Percentiles rank a stretch among this genome's conserved stretches.
phyloP scores from a whole-genome alignment of 2,888 invertebrate species.

The Polydrusus cervinus region DNA sequence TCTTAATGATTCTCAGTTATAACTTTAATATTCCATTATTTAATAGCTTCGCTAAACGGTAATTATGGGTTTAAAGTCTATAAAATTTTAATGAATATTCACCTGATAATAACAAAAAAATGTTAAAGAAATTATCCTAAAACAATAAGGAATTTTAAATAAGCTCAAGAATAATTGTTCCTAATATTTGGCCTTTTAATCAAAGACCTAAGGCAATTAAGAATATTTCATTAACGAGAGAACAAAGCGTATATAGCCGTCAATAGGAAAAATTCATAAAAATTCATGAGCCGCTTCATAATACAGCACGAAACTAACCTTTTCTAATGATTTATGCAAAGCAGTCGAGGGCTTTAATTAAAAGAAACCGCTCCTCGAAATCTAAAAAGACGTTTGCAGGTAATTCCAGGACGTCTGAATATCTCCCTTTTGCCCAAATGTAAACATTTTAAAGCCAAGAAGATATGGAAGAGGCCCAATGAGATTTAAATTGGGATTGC shows the following conservation, averaged over 20 bases:
- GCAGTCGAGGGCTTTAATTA: constrained; percentile 51
- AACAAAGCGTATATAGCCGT: constrained; percentile 32
- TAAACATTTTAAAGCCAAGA: constrained; percentile 41
- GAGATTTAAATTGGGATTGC: constrained; percentile 28
- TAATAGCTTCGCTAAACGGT: too few relatives aligned
- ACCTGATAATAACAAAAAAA: background rate
- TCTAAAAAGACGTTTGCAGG: constrained; percentile 52
- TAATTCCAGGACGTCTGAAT: constrained; percentile 44
- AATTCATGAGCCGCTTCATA: constrained; percentile 51
- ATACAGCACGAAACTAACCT: constrained; percentile 49
- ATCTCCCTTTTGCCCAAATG: constrained; percentile 46
- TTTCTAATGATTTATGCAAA: constrained; percentile 54
- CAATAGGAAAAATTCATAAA: constrained; percentile 52
- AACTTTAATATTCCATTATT: too few relatives aligned
- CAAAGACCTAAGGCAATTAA: constrained; percentile 48
- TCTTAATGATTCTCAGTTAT: too few relatives aligned
- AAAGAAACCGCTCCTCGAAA: constrained; percentile 50
- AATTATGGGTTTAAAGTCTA: too few relatives aligned
- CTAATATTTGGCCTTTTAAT: constrained; percentile 44
- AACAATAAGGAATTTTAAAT: constrained; percentile 21
- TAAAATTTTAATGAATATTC: too few relatives aligned
- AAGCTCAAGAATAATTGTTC: constrained; percentile 1
- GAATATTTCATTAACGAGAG: constrained; percentile 48
- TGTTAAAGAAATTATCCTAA: constrained; percentile 14
- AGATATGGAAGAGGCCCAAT: constrained; percentile 5